phyloP scores from a whole-genome alignment of 2,113 vertebrate species.

The Regulus satrapa region DNA sequence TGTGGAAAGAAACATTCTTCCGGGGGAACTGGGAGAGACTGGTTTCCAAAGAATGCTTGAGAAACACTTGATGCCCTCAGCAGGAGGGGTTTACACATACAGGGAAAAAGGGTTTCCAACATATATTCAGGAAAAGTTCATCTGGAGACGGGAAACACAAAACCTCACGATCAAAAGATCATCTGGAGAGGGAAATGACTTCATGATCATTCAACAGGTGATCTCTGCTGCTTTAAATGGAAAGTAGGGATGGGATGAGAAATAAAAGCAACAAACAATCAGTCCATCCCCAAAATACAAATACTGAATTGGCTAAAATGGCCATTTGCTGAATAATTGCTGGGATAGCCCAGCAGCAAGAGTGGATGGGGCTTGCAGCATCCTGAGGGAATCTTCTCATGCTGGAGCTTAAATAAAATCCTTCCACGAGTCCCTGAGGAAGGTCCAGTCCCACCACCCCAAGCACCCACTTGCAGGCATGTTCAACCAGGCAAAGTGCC shows the following conservation, averaged over 20 bases:
- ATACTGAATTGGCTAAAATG: neutral
- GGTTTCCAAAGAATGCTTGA: neutral
- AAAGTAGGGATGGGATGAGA: neutral
- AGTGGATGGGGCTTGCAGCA: neutral
- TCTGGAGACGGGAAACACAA: neutral
- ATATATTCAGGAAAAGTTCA: neutral
- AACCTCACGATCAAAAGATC: too few relatives aligned
- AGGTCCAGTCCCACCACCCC: neutral
- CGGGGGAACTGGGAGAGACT: neutral
- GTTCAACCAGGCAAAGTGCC: neutral
- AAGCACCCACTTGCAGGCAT: neutral
- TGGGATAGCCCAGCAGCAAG: neutral
- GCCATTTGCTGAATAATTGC: neutral
- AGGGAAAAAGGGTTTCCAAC: neutral
- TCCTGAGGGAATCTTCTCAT: accelerated
- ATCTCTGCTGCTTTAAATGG: neutral
- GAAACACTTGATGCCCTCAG: neutral
- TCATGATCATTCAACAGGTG: neutral
- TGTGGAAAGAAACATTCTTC: neutral
- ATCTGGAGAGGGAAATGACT: neutral
- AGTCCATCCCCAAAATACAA: neutral
- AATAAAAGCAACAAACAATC: neutral
- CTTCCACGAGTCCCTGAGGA: accelerated
- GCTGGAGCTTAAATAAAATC: neutral
- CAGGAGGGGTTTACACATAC: neutral